Percentiles rank a stretch among this genome's conserved stretches.
phyloP scores from a whole-genome alignment of 1,140 invertebrate species.

The Druon quercuslanigerum region DNA sequence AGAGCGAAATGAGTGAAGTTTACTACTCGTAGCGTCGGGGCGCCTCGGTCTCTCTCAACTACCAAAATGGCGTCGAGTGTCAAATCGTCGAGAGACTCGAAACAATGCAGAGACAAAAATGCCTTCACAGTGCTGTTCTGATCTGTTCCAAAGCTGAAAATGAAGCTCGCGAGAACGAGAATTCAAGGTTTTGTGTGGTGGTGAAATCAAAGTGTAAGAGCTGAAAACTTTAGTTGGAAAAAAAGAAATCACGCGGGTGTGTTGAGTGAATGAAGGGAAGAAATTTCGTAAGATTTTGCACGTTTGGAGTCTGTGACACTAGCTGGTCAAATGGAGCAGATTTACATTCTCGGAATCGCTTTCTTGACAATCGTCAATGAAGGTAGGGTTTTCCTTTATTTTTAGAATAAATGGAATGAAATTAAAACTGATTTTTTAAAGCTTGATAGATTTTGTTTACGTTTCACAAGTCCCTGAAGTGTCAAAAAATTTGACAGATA shows the following conservation, averaged over 20 bases:
- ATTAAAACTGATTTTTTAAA: neutral
- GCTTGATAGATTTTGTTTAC: neutral
- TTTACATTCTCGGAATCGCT: constrained; percentile 50
- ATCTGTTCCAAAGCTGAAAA: neutral
- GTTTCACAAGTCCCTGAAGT: neutral
- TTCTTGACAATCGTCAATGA: constrained; percentile 57
- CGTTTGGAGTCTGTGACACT: constrained; percentile 58
- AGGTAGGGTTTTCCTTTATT: constrained; percentile 42
- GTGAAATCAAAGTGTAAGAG: constrained; percentile 1
- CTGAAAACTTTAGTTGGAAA: constrained; percentile 9
- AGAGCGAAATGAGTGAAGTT: constrained; percentile 7
- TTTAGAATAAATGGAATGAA: neutral
- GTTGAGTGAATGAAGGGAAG: constrained; percentile 35
- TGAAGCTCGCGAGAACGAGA: neutral
- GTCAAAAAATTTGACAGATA: too few relatives aligned
- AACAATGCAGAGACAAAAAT: constrained; percentile 26
- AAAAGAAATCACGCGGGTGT: constrained; percentile 34
- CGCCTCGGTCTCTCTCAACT: constrained; percentile 14
- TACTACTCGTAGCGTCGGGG: constrained; percentile 18
- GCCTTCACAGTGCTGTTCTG: neutral
- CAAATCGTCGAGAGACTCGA: constrained; percentile 18
- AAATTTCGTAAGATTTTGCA: constrained; percentile 48
- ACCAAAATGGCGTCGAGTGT: constrained; percentile 20
- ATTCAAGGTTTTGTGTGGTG: constrained; percentile 13
- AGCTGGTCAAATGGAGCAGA: constrained; percentile 57